Conservation (phyloP, 2,113 vertebrate genomes). For the Zosterops japonicus region DNA sequence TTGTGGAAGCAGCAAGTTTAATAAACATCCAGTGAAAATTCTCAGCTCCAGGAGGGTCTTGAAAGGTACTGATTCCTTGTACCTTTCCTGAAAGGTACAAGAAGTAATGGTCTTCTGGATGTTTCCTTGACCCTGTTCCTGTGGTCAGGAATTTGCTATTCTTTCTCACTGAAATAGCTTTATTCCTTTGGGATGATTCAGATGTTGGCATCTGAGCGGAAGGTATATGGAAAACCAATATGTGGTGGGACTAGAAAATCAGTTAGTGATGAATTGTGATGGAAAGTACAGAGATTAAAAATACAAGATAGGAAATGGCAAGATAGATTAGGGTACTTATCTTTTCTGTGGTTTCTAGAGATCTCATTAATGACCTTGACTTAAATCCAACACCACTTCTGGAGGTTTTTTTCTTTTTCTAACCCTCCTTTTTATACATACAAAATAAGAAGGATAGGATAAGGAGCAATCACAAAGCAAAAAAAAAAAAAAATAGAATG, state of each 20-base stretch:
- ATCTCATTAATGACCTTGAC: conserved; percentile 14
- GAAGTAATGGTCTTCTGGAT: neutral
- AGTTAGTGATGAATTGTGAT: conserved; percentile 26
- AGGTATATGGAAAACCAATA: conserved; percentile 21
- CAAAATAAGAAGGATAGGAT: neutral
- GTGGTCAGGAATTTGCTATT: neutral
- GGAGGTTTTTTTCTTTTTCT: neutral
- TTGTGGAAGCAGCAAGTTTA: neutral
- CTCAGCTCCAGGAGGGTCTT: neutral
- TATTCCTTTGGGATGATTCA: conserved; percentile 27
- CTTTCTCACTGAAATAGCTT: neutral
- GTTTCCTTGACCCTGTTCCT: neutral
- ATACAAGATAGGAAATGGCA: conserved; percentile 37
- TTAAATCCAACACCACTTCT: conserved; percentile 8
- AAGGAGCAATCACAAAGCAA: neutral
- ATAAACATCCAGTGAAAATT: neutral
- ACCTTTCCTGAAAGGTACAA: neutral
- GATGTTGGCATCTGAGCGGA: neutral
- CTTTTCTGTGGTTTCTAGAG: conserved; percentile 24
- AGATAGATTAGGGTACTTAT: conserved; percentile 35
- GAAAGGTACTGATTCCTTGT: neutral
- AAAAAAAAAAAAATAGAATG: neutral
- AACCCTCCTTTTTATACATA: neutral
- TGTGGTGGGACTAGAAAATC: conserved; percentile 20
- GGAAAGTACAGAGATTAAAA: conserved; percentile 30